Conservation (phyloP, 2,888 invertebrate species). For the Callinectes sapidus region DNA sequence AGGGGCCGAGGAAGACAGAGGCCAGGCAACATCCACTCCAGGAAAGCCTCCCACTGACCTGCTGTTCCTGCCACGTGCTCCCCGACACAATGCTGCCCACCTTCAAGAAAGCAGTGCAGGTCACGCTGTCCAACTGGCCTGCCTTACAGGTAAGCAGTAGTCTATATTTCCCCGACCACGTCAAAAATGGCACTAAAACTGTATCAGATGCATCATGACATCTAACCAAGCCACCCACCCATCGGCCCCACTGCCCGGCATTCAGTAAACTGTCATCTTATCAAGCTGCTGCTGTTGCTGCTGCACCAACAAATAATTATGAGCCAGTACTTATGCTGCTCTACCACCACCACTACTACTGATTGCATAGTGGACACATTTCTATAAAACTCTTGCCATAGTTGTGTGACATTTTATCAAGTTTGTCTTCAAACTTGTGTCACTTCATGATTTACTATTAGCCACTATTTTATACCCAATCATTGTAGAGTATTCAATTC, state of each 20-base stretch:
- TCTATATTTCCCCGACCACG: neutral
- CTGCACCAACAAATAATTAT: no score
- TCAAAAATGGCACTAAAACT: no score
- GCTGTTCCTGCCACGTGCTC: neutral
- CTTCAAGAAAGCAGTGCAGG: neutral
- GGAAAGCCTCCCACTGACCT: neutral
- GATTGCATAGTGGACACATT: no score
- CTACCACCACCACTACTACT: no score
- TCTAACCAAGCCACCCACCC: neutral
- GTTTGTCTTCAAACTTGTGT: no score
- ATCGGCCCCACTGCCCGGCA: neutral
- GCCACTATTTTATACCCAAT: no score
- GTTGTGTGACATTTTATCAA: no score
- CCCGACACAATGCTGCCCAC: conserved; percentile 4
- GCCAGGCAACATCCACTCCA: neutral
- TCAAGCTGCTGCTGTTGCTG: neutral
- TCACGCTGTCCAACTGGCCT: conserved; percentile 1
- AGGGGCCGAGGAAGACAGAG: neutral
- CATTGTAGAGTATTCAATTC: no score
- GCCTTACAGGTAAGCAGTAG: neutral
- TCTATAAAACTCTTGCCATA: no score
- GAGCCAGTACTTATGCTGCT: no score
- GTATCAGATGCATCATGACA: neutral
- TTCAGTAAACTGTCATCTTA: neutral
- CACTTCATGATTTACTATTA: no score